Conservation (phyloP, 2,113 vertebrate genomes). For the Axis porcinus region DNA sequence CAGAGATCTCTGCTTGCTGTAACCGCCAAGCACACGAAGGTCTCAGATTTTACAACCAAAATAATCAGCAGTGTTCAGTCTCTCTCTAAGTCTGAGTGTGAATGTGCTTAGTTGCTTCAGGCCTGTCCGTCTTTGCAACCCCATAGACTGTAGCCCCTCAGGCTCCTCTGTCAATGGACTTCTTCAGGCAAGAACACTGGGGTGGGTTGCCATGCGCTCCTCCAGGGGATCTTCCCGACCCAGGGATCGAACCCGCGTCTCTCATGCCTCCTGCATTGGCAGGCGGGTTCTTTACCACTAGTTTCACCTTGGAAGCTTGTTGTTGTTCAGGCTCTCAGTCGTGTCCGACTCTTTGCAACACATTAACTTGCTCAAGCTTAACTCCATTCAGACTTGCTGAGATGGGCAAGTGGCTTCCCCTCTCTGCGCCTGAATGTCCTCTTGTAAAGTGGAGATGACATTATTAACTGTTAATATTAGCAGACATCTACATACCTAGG, state of each 20-base stretch:
- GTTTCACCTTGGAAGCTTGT: neutral
- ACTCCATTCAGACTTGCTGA: neutral
- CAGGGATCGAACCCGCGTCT: neutral
- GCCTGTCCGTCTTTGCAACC: accelerated
- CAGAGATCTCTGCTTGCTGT: neutral
- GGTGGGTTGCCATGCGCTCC: neutral
- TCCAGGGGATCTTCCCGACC: neutral
- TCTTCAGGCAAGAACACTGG: neutral
- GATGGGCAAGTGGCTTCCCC: neutral
- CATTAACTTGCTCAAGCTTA: neutral
- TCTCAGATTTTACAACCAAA: neutral
- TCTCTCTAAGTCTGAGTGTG: neutral
- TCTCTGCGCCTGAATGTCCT: neutral
- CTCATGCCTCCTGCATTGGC: neutral
- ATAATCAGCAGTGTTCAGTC: accelerated
- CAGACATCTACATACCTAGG: neutral
- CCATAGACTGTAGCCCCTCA: neutral
- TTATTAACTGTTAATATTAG: neutral
- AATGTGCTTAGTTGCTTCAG: neutral
- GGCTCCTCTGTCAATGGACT: neutral
- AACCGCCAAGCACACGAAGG: accelerated
- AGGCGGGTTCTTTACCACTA: neutral
- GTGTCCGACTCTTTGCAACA: neutral
- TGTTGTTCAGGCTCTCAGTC: neutral
- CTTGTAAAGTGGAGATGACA: neutral